These are phyloP conservation scores for Macrobrachium nipponense DNA, from an alignment of 1,140 invertebrate genomes.

Conservation along the genomic window DNA sequence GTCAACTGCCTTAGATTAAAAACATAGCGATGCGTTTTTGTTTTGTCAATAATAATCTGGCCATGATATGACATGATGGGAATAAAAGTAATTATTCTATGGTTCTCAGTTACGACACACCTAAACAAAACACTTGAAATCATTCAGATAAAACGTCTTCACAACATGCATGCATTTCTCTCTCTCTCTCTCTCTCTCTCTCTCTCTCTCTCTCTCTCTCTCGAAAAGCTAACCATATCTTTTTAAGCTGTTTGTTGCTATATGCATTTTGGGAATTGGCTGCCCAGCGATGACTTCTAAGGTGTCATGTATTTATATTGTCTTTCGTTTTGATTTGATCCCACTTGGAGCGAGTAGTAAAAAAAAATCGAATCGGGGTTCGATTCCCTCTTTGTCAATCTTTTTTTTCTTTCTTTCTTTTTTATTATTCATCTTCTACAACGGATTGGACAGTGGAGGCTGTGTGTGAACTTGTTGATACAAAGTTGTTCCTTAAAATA, in stretches of 20 bases:
- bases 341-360: no score
- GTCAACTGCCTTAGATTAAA: no score
- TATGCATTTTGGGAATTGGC: neutral
- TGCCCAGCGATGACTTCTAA: neutral
- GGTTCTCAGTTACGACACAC: no score
- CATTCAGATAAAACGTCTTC: no score
- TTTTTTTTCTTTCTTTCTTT: neutral
- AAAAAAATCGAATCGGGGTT: no score
- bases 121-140: no score
- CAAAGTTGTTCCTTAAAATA: conserved; percentile 56
- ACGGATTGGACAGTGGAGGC: conserved; percentile 49
- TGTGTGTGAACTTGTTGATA: conserved; percentile 57
- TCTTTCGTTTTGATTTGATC: no score
- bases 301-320: no score
- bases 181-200: neutral
- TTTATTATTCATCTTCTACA: conserved; percentile 13
- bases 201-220: conserved; percentile 16
- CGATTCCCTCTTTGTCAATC: conserved; percentile 11
- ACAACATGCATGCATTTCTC: neutral
- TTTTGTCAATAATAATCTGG: no score
- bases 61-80: no score
- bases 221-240: neutral
- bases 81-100: no score
- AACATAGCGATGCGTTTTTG: no score
- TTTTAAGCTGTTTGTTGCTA: neutral